Base-by-base conservation (phyloP, 2,888 invertebrate genomes). In the Trachelus troglodyta region DNA sequence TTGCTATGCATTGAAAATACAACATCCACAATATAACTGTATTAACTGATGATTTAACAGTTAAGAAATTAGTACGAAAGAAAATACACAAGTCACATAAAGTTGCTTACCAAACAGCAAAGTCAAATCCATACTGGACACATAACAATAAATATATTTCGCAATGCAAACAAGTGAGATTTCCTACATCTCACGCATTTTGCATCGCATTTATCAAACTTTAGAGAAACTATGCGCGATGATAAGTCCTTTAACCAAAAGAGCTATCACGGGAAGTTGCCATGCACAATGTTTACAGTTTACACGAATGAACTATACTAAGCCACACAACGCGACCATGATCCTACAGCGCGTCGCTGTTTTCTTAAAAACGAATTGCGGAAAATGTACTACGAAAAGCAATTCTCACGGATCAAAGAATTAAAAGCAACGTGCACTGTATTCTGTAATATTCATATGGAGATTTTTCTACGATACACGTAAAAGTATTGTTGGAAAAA, bases 71-170 rank as follows among this genome's bases (percentile, higher is more conserved):
- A 56, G 23, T 56, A 6, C 15, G 2, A 69, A 15, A 74, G 74
- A 81, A 78, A 80, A 76, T 77, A 77, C 76, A 75, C 77, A 75
- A 84, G 83, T 82, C 82, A 85, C 77, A 83, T 83, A 81, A 37
- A 74, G 34, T 74, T 82, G 79, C 87, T 86, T 74, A 87, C 87
- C 87, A 81, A 80, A 75, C 75, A 81, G 76, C 79, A 79, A 77
- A 80, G 77, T 74, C 75, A 77, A 78, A 69, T 79, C 82, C 87
- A 84, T 83, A 85, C 80, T 81, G 80, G 73, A 79, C 73, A 79
- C 69, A 77, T 80, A 76, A 74, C 76, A 79, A 69, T 77, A 75
- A 77, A 76, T 77, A 83, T 83, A 82, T 81, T 78, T 81, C 79
- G 75, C 77, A 78, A 76, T 33, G 71, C 9, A 33, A 56, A 34